These are phyloP conservation scores for Podarcis lilfordi DNA, from an alignment of 2,797 vertebrate genomes.

Conservation along the genomic window DNA sequence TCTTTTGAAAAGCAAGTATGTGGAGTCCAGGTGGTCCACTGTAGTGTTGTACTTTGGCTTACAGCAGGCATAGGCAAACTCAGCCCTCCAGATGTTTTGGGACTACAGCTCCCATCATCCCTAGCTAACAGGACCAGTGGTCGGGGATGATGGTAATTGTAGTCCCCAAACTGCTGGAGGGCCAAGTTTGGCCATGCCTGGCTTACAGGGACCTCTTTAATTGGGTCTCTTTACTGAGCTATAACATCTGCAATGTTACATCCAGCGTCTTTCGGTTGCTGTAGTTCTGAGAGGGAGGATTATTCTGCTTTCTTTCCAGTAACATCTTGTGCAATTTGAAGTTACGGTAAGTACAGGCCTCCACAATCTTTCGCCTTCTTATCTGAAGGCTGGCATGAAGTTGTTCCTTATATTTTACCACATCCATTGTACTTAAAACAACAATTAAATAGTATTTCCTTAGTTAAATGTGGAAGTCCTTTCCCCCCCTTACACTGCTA, in stretches of 20 bases:
- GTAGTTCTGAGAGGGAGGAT: slow-evolving; percentile 13
- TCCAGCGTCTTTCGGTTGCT: slow-evolving; percentile 1
- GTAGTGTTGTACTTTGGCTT: not conserved
- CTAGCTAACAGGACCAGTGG: too few relatives aligned
- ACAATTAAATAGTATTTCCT: slow-evolving; percentile 27
- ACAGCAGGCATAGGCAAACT: accelerated
- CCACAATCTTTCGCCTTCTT: not conserved
- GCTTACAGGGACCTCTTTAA: accelerated
- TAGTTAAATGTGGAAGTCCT: slow-evolving; percentile 13
- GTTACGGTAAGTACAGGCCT: slow-evolving; percentile 7
- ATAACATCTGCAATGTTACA: not conserved
- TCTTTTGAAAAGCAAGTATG: not conserved
- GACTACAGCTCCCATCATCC: too few relatives aligned
- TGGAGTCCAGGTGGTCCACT: not conserved
- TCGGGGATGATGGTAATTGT: too few relatives aligned
- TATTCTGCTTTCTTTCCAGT: not conserved
- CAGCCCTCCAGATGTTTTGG: too few relatives aligned
- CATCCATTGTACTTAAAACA: slow-evolving; percentile 32
- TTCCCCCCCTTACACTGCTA: slow-evolving; percentile 29
- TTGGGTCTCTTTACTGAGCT: not conserved
- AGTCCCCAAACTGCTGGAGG: too few relatives aligned
- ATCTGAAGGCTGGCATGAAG: slow-evolving; percentile 40
- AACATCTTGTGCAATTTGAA: slow-evolving; percentile 19
- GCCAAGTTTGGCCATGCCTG: not conserved
- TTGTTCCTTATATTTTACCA: slow-evolving; percentile 34